A percentile compares a stretch with the other conserved stretches of the same genome.
Evolutionary conservation across 2,888 invertebrate species (phyloP).

Genomic region (Conomelus anceps): DNA sequence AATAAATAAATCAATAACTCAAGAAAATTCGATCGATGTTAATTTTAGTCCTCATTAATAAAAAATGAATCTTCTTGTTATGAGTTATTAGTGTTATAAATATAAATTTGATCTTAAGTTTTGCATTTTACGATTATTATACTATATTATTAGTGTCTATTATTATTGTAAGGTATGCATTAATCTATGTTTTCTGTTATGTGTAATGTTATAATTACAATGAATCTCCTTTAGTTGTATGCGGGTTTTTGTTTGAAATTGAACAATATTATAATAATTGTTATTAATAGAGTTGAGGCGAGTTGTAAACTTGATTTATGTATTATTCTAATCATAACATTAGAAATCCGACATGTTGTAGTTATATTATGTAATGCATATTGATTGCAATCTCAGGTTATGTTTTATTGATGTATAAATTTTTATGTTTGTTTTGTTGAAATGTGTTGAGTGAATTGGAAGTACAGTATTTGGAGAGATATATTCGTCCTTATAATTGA

Average conservation of each 20-base stretch:
- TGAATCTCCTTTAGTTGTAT: background rate
- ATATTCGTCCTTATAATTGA: background rate
- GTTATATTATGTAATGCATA: background rate
- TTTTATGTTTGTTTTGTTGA: background rate
- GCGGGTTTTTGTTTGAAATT: background rate
- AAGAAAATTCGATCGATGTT: background rate
- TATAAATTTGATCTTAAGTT: background rate
- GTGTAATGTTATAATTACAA: background rate
- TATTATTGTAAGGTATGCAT: background rate
- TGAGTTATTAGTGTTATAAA: background rate
- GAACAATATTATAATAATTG: background rate
- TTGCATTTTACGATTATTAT: background rate
- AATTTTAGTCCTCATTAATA: background rate
- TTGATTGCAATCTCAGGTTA: background rate
- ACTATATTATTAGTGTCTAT: background rate
- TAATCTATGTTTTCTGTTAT: background rate
- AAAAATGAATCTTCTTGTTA: background rate
- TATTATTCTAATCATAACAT: background rate
- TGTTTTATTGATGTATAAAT: background rate
- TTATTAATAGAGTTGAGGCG: background rate
- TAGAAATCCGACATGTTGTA: background rate
- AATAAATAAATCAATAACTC: background rate
- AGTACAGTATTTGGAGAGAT: background rate
- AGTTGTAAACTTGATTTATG: background rate
- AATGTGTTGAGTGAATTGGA: background rate